Evolutionary conservation across 2,113 vertebrate species (phyloP).

Genomic region (Oryzias celebensis): DNA sequence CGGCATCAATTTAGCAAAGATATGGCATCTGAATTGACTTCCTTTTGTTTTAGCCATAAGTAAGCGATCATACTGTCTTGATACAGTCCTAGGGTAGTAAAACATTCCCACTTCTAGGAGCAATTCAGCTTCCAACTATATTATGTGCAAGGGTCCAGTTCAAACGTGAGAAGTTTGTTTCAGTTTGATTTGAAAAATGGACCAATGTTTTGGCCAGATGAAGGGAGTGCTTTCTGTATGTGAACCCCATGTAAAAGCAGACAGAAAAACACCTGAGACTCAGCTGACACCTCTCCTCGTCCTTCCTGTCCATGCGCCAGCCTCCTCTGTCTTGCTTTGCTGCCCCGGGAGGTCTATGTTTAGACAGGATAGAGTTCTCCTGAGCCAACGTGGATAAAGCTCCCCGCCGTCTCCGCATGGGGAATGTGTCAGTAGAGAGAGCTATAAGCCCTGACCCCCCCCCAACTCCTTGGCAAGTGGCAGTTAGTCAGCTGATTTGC

Average conservation of each 20-base stretch:
- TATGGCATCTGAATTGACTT: too few relatives aligned
- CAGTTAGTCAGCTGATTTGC: constrained; percentile 76
- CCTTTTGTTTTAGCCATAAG: too few relatives aligned
- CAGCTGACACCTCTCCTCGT: constrained; percentile 2
- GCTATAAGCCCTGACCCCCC: constrained; percentile 57
- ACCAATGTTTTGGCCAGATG: too few relatives aligned
- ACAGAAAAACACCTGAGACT: background rate
- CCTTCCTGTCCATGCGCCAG: constrained; percentile 6
- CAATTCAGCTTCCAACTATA: too few relatives aligned
- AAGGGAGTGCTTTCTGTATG: too few relatives aligned
- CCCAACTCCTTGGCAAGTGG: constrained; percentile 70
- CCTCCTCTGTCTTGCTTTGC: constrained; percentile 19
- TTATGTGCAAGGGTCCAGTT: too few relatives aligned
- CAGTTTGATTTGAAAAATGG: too few relatives aligned
- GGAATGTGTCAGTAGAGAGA: constrained; percentile 66
- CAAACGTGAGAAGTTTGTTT: too few relatives aligned
- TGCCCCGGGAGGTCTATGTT: constrained; percentile 65
- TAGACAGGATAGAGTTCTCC: constrained; percentile 67
- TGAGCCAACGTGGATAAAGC: constrained; percentile 60
- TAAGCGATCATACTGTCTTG: too few relatives aligned
- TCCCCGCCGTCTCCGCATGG: constrained; percentile 40
- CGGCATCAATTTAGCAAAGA: too few relatives aligned
- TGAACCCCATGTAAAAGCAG: constrained; percentile 1
- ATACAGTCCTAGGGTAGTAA: too few relatives aligned
- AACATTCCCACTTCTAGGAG: too few relatives aligned